A percentile compares a stretch with the other conserved stretches of the same genome.
Conservation (phyloP, 1,140 invertebrate species). For the Hyles euphorbiae region DNA sequence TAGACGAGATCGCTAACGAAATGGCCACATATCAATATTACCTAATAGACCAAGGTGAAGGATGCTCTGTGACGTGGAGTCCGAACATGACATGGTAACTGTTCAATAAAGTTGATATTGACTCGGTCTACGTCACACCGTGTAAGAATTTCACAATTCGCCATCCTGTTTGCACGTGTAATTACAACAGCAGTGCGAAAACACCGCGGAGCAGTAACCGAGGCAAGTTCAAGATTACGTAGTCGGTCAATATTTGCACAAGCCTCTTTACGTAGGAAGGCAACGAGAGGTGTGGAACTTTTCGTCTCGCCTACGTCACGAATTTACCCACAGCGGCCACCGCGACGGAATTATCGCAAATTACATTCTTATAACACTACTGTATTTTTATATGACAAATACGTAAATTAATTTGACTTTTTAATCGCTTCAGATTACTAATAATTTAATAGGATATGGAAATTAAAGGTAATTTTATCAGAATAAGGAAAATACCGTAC, state of each 20-base stretch:
- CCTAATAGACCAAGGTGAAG: conserved; percentile 19
- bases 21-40: not conserved
- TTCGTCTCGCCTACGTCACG: conserved; percentile 50
- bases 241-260: conserved; percentile 49
- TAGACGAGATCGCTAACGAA: not conserved
- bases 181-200: conserved; percentile 6
- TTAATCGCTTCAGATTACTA: no score
- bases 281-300: conserved; percentile 54
- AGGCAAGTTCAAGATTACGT: conserved; percentile 40
- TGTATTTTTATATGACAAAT: no score
- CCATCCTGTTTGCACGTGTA: conserved; percentile 6
- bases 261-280: conserved; percentile 40
- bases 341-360: not conserved
- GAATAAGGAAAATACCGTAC: no score
- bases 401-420: no score
- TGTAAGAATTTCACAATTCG: conserved; percentile 9
- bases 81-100: conserved; percentile 25
- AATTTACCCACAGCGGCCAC: conserved; percentile 8
- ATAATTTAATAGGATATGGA: no score
- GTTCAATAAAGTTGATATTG: conserved; percentile 8
- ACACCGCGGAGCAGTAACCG: conserved; percentile 16
- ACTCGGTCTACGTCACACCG: conserved; percentile 1
- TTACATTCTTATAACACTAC: not conserved
- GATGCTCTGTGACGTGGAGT: conserved; percentile 15
- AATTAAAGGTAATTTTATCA: no score